A percentile compares a stretch with the other conserved stretches of the same genome.
Evolutionary conservation across 2,888 invertebrate genomes (phyloP).

Genomic region (Nephrotoma flavescens): DNA sequence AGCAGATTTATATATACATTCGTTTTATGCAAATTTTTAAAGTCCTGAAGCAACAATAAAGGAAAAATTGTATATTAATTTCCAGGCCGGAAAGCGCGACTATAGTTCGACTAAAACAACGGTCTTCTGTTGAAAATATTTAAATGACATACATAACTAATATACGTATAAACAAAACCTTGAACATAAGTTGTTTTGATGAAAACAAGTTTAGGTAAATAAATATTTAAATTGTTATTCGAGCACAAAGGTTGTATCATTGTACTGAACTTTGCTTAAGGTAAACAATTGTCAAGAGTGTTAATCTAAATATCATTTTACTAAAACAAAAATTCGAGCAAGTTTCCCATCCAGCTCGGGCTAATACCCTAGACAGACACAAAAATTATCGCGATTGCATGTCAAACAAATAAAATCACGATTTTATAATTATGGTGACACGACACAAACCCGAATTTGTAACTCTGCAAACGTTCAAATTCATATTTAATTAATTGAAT

Average conservation of each 20-base stretch:
- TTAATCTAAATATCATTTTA: too few species aligned
- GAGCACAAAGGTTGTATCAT: not conserved
- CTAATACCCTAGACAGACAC: too few species aligned
- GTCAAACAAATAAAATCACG: too few species aligned
- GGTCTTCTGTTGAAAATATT: not conserved
- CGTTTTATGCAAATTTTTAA: not conserved
- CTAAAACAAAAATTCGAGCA: too few species aligned
- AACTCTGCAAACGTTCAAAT: too few species aligned
- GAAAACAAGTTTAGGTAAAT: not conserved
- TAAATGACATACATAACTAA: not conserved
- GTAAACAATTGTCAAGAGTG: too few species aligned
- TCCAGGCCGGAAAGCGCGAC: not conserved
- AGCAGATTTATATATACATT: not conserved
- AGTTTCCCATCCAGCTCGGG: too few species aligned
- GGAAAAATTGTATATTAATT: not conserved
- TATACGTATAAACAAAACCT: not conserved
- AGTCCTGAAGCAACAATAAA: not conserved
- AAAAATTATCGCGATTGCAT: too few species aligned
- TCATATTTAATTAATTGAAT: too few species aligned
- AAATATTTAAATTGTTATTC: not conserved
- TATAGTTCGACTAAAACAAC: not conserved
- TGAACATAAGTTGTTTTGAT: not conserved
- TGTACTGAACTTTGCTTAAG: too few species aligned
- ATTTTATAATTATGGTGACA: too few species aligned
- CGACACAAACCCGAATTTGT: too few species aligned